Conservation (phyloP, 1,140 invertebrate species). For the Drosophila nigrodunni region DNA sequence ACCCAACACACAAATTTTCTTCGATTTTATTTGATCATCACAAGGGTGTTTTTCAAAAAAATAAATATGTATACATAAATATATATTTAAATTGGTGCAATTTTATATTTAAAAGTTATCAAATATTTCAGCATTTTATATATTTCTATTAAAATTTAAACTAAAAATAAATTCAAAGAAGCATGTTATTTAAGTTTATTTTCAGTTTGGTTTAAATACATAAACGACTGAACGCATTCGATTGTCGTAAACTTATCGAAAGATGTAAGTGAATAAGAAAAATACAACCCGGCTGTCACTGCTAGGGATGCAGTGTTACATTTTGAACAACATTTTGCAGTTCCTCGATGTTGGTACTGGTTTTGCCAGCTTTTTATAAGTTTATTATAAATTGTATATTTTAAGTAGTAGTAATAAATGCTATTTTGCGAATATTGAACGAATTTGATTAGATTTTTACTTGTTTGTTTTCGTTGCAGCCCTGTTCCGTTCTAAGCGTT, state of each 20-base stretch:
- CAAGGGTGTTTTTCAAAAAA: conserved; percentile 46
- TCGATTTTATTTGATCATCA: conserved; percentile 50
- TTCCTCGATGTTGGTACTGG: background rate
- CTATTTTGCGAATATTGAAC: background rate
- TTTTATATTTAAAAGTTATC: background rate
- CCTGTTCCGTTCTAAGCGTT: conserved; percentile 36
- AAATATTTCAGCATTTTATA: background rate
- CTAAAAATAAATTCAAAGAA: background rate
- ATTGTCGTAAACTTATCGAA: background rate
- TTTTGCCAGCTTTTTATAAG: no score
- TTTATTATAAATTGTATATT: no score
- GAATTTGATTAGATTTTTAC: background rate
- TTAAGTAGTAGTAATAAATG: background rate
- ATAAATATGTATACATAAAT: conserved; percentile 26
- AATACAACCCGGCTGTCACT: background rate
- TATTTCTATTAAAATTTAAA: background rate
- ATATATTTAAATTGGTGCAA: background rate
- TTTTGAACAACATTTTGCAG: background rate
- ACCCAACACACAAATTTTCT: conserved; percentile 60
- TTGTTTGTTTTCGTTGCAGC: background rate
- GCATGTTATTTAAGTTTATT: background rate
- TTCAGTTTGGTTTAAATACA: background rate
- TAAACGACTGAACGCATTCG: background rate
- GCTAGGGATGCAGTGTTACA: background rate
- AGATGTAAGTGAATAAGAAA: background rate